Base-by-base conservation (phyloP, 2,888 invertebrate species). In the Graphium colonna region DNA sequence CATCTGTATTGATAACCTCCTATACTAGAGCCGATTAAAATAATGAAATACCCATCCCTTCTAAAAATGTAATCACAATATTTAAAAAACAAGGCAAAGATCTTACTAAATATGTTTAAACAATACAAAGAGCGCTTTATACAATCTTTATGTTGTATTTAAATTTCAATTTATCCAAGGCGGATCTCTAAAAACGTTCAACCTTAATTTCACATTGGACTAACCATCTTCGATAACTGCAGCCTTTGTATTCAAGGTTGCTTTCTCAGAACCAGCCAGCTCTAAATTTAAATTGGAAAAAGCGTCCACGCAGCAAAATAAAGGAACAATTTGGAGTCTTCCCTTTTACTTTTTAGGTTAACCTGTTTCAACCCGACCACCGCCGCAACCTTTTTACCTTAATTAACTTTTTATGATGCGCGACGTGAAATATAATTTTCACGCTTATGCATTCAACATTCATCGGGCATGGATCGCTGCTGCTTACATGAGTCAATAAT, bases 281-380 rank as follows among this genome's bases (percentile, higher is more conserved):
- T 40, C 45, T 49, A 44, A 50, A 54, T 54, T 49, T 45, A 40
- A 49, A 50, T 54, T 49, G 49, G 53, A 54, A 50, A 49, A 15
- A 45, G 40, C 49, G 16, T 36, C 40, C 40, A 44, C 44, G 21
- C 18, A 18, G 43, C 39, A 54, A 54, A 49, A 49, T 43, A 48
- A 48, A 53, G 38, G 8, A 46, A 38, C 12, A 39, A n/a, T 38
- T 49, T 43, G 16, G 18, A 44, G 33, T 49, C 43, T 48, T 44
- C 33, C 28, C 33, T 45, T 52, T 47, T 47, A 47, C 47, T 52
- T 52, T 47, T 51, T 45, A 17, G 40, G 10, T 31, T 28, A 45
- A 45, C 51, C 51, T 13, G 51, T 45, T 51, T 40, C 9, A 12
- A 36, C 36, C n/a, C 18, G 38, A 44, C 26, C 1, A 15, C 8